phyloP scores from a whole-genome alignment of 2,888 invertebrate species.

The Hesperia comma region DNA sequence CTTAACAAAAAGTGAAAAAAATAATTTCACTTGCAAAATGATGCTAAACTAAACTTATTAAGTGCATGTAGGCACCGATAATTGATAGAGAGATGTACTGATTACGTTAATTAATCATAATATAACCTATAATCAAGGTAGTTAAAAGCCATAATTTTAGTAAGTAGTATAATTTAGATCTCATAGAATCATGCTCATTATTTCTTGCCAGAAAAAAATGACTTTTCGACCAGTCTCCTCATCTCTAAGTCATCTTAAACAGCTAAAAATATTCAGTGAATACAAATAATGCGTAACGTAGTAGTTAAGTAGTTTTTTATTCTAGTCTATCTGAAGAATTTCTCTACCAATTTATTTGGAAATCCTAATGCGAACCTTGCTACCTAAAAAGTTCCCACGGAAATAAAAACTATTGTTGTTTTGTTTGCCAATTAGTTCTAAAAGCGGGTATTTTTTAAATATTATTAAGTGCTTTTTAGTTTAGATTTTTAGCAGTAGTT shows the following conservation, averaged over 20 bases:
- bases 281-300: not conserved
- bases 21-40: not conserved
- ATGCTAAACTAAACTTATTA: not conserved
- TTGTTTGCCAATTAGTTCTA: not conserved
- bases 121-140: not conserved
- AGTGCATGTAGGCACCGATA: too few species aligned
- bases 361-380: slow-evolving; percentile 9
- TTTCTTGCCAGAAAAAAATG: slow-evolving; percentile 20
- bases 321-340: slow-evolving; percentile 33
- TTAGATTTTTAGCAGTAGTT: not conserved
- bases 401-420: not conserved
- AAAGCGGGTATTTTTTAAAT: slow-evolving; percentile 14
- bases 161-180: not conserved
- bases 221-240: slow-evolving; percentile 4
- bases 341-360: slow-evolving; percentile 8
- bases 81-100: too few species aligned
- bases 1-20: too few species aligned
- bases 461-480: not conserved
- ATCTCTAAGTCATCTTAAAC: slow-evolving; percentile 3
- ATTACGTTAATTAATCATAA: not conserved
- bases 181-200: not conserved
- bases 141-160: not conserved
- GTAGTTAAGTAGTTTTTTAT: slow-evolving; percentile 24
- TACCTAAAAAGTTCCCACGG: slow-evolving; percentile 8
- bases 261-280: slow-evolving; percentile 1